phyloP scores from a whole-genome alignment of 2,888 invertebrate genomes.

The Nebria brevicollis region DNA sequence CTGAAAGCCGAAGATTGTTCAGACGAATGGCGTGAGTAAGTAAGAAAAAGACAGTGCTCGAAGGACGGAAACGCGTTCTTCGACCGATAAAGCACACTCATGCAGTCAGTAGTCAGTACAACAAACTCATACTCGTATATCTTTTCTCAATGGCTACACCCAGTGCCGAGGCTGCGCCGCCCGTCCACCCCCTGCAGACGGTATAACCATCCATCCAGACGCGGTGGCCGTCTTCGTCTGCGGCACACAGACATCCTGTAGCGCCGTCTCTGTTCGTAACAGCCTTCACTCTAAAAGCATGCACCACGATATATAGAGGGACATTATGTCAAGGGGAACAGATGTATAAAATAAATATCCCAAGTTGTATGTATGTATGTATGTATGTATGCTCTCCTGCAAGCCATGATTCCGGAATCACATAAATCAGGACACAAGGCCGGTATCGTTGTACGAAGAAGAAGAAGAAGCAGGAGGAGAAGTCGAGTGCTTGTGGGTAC shows the following conservation, averaged over 20 bases:
- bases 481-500: slow-evolving; percentile 49
- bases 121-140: slow-evolving; percentile 68
- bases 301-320: slow-evolving; percentile 71
- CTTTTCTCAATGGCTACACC: slow-evolving; percentile 63
- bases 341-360: slow-evolving; percentile 70
- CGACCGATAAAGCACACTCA: slow-evolving; percentile 58
- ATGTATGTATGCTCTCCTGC: slow-evolving; percentile 60
- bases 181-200: slow-evolving; percentile 52
- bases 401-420: slow-evolving; percentile 70
- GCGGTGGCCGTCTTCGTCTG: slow-evolving; percentile 51
- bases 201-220: slow-evolving; percentile 57
- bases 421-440: slow-evolving; percentile 68
- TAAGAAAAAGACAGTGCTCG: neutral
- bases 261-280: slow-evolving; percentile 58
- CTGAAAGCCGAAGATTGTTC: neutral
- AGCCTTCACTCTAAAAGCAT: slow-evolving; percentile 72
- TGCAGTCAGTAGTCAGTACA: slow-evolving; percentile 60
- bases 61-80: slow-evolving; percentile 6
- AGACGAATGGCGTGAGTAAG: neutral
- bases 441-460: neutral
- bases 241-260: slow-evolving; percentile 48
- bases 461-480: slow-evolving; percentile 50
- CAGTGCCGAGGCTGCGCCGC: slow-evolving; percentile 49
- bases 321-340: slow-evolving; percentile 74
- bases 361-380: slow-evolving; percentile 56